Base-by-base conservation (phyloP, 2,113 vertebrate species). In the Hassar affinis region DNA sequence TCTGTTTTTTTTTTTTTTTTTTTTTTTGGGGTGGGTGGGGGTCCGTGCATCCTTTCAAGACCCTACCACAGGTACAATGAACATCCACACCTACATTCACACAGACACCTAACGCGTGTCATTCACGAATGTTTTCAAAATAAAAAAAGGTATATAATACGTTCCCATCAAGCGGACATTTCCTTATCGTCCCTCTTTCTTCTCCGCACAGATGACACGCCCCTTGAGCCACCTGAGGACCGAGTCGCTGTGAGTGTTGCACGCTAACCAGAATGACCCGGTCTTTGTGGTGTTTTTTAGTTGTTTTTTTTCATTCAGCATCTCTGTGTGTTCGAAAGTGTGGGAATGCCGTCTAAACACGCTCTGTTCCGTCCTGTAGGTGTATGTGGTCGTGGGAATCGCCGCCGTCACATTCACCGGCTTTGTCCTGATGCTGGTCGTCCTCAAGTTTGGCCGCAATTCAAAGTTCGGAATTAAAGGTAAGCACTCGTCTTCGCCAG, bases 401-500 rank as follows among this genome's bases (percentile, higher is more conserved):
- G 96, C 98, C 1, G 97, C 96, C 74, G 92, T 99, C 47, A 97
- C 97, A 51, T 98, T 97, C 90, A 96, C 95, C 42, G 97, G 96
- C 85, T 95, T 99, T 89, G 94, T 99, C 79, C 93, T 98, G 86
- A 97, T 99, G 94, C 91, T 99, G 80, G 94, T 98, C 89, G 95
- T 99, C 89, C 95, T 99, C 87, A 99, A 98, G 91, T 97, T 98
- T 90, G 97, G 97, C 89, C 96, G 96, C 81, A 98, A 98, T 85
- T 98, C 98, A 59, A 99, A 99, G 91, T 99, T 99, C 92, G 98
- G 98, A 89, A 97, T 99, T 94, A 99, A 99, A 98, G 98, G 98
- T 99, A 98, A 95, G 90, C 80, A 82, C 35, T 86, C 27, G 22
- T 22, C 72, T 69, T n/a, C 68, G 77, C 80, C 77, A 83, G 80